These are phyloP conservation scores for Halcyon leucocephala DNA, from an alignment of 2,797 vertebrate species.

Conservation along the genomic window DNA sequence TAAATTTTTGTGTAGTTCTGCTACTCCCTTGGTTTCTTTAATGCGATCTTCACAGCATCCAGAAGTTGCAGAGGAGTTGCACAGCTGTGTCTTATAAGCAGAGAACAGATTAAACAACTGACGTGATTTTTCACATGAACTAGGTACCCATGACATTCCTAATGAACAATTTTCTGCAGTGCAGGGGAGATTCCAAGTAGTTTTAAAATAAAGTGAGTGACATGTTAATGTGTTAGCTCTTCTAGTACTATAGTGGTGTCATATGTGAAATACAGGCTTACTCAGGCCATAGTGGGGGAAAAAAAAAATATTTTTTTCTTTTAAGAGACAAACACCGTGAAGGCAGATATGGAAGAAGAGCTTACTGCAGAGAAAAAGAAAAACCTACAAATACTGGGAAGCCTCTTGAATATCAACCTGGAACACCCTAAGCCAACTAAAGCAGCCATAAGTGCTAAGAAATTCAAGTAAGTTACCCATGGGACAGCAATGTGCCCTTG, in stretches of 20 bases:
- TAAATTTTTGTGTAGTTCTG: not conserved
- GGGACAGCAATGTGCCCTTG: too few relatives aligned
- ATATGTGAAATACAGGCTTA: not conserved
- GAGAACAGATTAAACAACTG: not conserved
- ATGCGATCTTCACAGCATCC: not conserved
- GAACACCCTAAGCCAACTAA: constrained; percentile 71
- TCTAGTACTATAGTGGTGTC: not conserved
- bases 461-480: constrained; percentile 85
- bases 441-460: constrained; percentile 77
- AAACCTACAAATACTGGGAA: constrained; percentile 87
- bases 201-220: not conserved
- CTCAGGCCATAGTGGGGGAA: not conserved
- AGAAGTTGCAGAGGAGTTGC: not conserved
- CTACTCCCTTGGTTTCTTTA: not conserved
- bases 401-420: constrained; percentile 79
- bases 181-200: not conserved
- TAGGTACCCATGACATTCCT: not conserved
- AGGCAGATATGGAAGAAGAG: constrained; percentile 77
- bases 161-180: not conserved
- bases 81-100: not conserved
- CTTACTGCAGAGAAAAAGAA: constrained; percentile 89
- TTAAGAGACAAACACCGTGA: constrained; percentile 44
- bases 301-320: not conserved
- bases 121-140: not conserved
- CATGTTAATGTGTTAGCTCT: not conserved